Conservation (phyloP, 2,113 vertebrate species). For the Colinus virginianus region DNA sequence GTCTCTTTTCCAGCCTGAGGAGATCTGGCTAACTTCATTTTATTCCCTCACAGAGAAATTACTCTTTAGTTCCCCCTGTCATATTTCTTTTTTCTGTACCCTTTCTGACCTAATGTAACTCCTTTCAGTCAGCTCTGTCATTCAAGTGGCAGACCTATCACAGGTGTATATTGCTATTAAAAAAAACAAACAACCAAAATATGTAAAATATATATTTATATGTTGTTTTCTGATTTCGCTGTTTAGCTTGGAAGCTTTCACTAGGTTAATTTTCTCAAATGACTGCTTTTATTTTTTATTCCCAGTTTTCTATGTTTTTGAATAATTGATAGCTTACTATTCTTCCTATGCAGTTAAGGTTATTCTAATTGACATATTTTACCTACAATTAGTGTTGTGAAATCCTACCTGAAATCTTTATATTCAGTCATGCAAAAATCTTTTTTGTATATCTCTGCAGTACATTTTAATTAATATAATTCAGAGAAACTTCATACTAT, state of each 20-base stretch:
- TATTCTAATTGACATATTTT: neutral
- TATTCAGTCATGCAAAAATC: neutral
- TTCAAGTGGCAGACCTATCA: neutral
- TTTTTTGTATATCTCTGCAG: neutral
- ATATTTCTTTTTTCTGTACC: neutral
- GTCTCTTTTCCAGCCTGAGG: neutral
- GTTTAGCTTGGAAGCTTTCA: neutral
- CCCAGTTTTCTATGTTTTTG: neutral
- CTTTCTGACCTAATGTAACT: neutral
- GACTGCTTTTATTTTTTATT: neutral
- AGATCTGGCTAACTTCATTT: neutral
- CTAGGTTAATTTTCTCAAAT: neutral
- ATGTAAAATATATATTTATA: no score
- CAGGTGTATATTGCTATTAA: neutral
- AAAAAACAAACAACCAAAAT: no score
- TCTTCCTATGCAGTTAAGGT: neutral
- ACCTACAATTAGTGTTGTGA: neutral
- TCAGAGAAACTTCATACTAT: neutral
- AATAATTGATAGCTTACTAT: neutral
- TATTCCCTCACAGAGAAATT: neutral
- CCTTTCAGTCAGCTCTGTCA: neutral
- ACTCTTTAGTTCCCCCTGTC: neutral
- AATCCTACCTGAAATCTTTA: neutral
- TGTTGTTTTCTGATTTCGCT: neutral
- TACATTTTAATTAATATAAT: neutral